Evolutionary conservation across 1,140 invertebrate genomes (phyloP), one percentile per base, ranked within the genome.

Genomic region (Camponotus vicinus): DNA sequence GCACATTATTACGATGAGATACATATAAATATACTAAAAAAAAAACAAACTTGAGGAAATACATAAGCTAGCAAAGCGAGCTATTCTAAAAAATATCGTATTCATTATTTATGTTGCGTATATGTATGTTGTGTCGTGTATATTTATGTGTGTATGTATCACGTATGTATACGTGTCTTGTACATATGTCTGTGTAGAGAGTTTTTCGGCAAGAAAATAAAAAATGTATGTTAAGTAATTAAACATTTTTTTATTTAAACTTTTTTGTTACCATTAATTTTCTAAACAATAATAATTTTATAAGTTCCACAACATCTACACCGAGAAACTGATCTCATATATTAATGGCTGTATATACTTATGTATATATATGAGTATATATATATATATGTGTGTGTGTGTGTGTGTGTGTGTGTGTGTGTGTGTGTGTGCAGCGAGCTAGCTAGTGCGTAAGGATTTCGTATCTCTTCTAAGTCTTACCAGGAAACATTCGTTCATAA

Each of bases 381-480:
- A 70, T 87, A 63, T 84, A 66, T 91, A 86, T 91, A 90, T 93
- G 91, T 78, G 78, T 80, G 70, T 88, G 67, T 78, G n/a, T n/a
- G n/a, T 27, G 45, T 37, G 37, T 32, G 67, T 88, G 67, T 84
- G 66, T 91, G 86, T 91, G 90, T 93, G 91, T 78, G 78, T 80
- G 70, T 88, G 63, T 78, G 71, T 91, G 88, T 92, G 91, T 94
- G 91, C 92, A 90, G 91, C 91, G 92, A 93, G 89, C 92, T 91
- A 91, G 91, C 90, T 93, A 92, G 87, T 92, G 90, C 85, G 89
- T 87, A 88, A 87, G 86, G 88, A 92, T 91, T 89, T 92, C 86
- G 90, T 91, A 90, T 92, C 78, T 90, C 83, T 59, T 88, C 86
- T 92, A 92, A 84, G 80, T 92, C 92, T 93, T 93, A 93, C 92